Base-by-base conservation (phyloP, 53 echinoderm and acorn worm species). In the Pentamera pediparva region DNA sequence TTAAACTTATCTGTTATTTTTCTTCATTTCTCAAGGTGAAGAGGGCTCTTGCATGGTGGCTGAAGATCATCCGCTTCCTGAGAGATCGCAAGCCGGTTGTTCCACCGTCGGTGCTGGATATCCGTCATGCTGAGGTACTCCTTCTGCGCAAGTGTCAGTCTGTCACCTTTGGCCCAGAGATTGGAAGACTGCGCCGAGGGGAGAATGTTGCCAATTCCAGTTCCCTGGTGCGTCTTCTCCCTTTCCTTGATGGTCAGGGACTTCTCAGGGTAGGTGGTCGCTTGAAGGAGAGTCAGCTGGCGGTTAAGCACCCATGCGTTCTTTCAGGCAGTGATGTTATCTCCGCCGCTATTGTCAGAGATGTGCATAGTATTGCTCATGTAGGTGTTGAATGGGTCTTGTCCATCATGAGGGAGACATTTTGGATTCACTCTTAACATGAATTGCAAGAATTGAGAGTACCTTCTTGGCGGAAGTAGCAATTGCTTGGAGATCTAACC, bases 31-130 rank as follows among this genome's bases (percentile, higher is more conserved):
- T 30, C 32, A 59, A 32, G 22, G 24, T 22, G 56, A 56, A 56
- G 24, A 56, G 56, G 24, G 56, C 56, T 25, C 56, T 56, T 1
- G 56, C 56, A 56, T 56, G 56, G 56, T 56, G 56, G 56, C 18
- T 56, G 18, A n/a, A 22, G 56, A 19, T 59, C 27, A 26, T 59
- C 6, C 28, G 32, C 5, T 59, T 11, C 3, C 59, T 59, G 6
- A 59, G 30, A 18, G 37, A 32, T 30, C 59, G 7, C 7, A 59
- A 32, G 59, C 32, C 30, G 28, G 17, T 32, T 1, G 26, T 1
- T n/a, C 9, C 9, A 21, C 17, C 24, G 24, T 56, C 56, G 1
- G 22, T 56, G 24, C 56, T 19, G 22, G 56, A 56, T 56, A 25
- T 56, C 24, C 56, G 56, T 22, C 19, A 56, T n/a, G 56, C 56